Conservation (phyloP, 2,888 invertebrate species). For the Melitaea athalia region DNA sequence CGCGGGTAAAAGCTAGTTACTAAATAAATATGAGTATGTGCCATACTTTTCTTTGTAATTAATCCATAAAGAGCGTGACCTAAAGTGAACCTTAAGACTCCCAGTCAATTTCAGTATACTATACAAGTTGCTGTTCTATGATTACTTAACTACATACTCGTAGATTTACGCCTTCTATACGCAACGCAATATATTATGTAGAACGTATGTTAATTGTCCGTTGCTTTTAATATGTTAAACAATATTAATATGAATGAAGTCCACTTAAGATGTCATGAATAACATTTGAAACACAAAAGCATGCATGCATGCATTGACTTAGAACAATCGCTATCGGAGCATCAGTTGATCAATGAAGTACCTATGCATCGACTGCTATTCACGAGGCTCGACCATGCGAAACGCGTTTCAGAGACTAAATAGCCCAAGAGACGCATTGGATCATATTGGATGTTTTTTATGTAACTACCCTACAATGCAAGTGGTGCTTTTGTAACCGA, state of each 20-base stretch:
- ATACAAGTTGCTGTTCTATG: background rate
- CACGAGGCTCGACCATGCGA: slow-evolving; percentile 22
- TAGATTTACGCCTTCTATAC: background rate
- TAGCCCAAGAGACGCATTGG: slow-evolving; percentile 12
- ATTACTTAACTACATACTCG: background rate
- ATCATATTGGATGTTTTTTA: background rate
- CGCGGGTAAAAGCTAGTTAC: too few relatives aligned
- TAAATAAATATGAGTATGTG: too few relatives aligned
- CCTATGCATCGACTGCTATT: slow-evolving; percentile 27
- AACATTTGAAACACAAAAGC: slow-evolving; percentile 20
- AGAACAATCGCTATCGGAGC: slow-evolving; percentile 25
- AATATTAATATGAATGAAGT: slow-evolving; percentile 6
- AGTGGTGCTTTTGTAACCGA: too few relatives aligned
- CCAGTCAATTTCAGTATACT: too few relatives aligned
- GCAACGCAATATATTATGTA: background rate
- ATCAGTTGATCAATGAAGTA: slow-evolving; percentile 26
- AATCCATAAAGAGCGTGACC: too few relatives aligned
- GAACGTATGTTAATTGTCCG: background rate
- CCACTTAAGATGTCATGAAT: slow-evolving; percentile 2
- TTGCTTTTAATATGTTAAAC: background rate
- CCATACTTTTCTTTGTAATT: too few relatives aligned
- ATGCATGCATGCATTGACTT: slow-evolving; percentile 16
- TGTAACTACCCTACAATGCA: background rate
- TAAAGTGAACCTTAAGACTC: too few relatives aligned
- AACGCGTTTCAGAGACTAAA: slow-evolving; percentile 12